Base-by-base conservation (phyloP, 2,113 vertebrate genomes). In the Phyllopteryx taeniolatus region DNA sequence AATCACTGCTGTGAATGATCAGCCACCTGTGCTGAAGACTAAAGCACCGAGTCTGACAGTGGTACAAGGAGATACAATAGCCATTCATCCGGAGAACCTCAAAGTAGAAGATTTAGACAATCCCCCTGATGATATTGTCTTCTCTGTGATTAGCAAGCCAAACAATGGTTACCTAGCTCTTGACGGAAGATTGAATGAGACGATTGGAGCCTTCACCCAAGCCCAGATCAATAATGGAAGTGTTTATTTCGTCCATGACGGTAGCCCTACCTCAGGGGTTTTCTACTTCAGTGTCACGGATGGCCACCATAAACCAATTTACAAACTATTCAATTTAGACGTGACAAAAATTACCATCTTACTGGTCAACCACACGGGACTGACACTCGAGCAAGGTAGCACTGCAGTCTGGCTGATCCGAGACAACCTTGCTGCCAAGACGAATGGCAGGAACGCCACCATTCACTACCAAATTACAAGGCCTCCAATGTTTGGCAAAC, bases 241-340 rank as follows among this genome's bases (percentile, higher is more conserved):
- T 15, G 59, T 96, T n/a, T 94, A 88, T 87, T 98, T 98, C 81
- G 65, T 95, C 64, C 95, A 97, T 17, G 95, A 96, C 73, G 95
- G 95, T 82, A 95, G 93, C 72, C 79, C 93, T 0, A 87, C 80
- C 10, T 95, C 95, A 4, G 94, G 94, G 0, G 93, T 92, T 1
- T 98, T 99, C 81, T 97, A 96, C 88, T 97, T 99, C 71, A 96
- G 94, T 3, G 95, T 96, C 70, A 95, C 92, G 0, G 95, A 96
- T 74, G 95, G 96, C 17, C 89, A 94, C 49, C 96, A 96, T 70
- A 85, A 87, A 51, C 95, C 96, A 4, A 85, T 97, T 60, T 97
- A 95, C 84, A 98, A 96, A 87, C 91, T 95, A 0, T 98, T 98
- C 68, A 94, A 93, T 76, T 75, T 96, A 67, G 94, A 98, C 46